Evolutionary conservation across 2,113 vertebrate genomes (phyloP).

Genomic region (Epinephelus cyanopodus): DNA sequence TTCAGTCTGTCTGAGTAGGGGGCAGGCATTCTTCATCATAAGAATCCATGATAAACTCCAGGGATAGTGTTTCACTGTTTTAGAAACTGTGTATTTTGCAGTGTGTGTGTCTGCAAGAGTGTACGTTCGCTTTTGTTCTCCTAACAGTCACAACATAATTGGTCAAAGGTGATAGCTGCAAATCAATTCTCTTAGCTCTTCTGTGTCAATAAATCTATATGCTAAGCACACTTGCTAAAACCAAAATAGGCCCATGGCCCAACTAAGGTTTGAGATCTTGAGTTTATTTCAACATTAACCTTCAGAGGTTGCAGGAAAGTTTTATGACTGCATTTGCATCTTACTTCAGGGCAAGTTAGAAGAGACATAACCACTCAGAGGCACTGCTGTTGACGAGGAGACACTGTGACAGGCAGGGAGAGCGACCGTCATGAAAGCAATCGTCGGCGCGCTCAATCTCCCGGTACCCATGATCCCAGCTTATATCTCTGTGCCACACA

Average conservation of each 20-base stretch:
- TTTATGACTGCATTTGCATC: slow-evolving; percentile 28
- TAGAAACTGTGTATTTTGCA: slow-evolving; percentile 9
- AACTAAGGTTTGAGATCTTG: background rate
- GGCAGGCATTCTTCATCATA: slow-evolving; percentile 4
- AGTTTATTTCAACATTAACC: slow-evolving; percentile 31
- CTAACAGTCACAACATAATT: background rate
- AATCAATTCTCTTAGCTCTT: slow-evolving; percentile 31
- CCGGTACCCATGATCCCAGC: slow-evolving; percentile 38
- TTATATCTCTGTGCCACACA: slow-evolving; percentile 38
- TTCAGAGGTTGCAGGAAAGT: background rate
- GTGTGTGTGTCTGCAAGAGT: background rate
- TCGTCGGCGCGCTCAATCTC: slow-evolving; percentile 25
- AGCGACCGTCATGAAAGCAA: slow-evolving; percentile 49
- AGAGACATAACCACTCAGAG: slow-evolving; percentile 16
- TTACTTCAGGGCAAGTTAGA: slow-evolving; percentile 37
- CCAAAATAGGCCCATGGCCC: background rate
- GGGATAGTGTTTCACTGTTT: slow-evolving; percentile 18
- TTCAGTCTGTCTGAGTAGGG: slow-evolving; percentile 14
- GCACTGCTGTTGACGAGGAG: slow-evolving; percentile 38
- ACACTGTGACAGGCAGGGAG: slow-evolving; percentile 54
- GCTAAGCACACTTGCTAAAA: background rate
- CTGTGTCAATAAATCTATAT: slow-evolving; percentile 18
- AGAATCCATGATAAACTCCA: slow-evolving; percentile 25
- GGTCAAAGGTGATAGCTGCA: slow-evolving; percentile 23
- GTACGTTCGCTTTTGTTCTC: background rate